Evolutionary conservation across 2,797 vertebrate genomes (phyloP), one percentile per base, ranked within the genome.

Genomic region (Phrynocephalus guinanensis): DNA sequence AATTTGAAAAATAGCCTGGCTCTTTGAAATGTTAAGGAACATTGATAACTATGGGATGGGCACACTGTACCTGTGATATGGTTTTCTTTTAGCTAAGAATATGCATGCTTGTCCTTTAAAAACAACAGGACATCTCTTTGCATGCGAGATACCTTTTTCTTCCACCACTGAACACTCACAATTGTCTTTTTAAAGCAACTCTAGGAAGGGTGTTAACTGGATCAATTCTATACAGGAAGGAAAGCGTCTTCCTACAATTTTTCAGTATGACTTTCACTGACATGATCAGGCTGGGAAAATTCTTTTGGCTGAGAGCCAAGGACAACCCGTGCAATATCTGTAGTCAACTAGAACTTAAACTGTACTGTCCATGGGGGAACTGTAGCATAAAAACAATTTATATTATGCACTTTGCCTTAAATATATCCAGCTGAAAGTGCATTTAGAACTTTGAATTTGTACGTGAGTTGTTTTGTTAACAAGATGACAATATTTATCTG

Each of bases 181-280:
- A 94, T 90, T 94, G 93, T 93, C 94, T 96, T 96, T 97, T 95
- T 92, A 96, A 96, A 95, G 95, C 94, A 95, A 95, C 94, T 94
- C 86, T 95, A 95, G 94, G 96, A 96, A 96, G 95, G 95, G 94
- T 95, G 95, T 96, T 96, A 95, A 93, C 95, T 95, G 92, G 92
- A 95, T 96, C 91, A 94, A 79, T 90, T 88, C 94, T 96, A 92
- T 93, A 90, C 93, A 96, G 95, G 95, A 97, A 97, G 95, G 94
- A 97, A 96, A 91, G 91, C 91, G 94, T 93, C 96, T 96, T 97
- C 95, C 96, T 96, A 95, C 93, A 94, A 91, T 96, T 96, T 96
- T 95, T 95, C 94, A 95, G 90, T 88, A 80, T 96, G 95, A 97
- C 96, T 97, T 97, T 97, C 95, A 97, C 96, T 97, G 96, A 95